Percentiles rank a stretch among this genome's conserved stretches.
Evolutionary conservation across 2,888 invertebrate genomes (phyloP).

Genomic region (Panzeria rudis): DNA sequence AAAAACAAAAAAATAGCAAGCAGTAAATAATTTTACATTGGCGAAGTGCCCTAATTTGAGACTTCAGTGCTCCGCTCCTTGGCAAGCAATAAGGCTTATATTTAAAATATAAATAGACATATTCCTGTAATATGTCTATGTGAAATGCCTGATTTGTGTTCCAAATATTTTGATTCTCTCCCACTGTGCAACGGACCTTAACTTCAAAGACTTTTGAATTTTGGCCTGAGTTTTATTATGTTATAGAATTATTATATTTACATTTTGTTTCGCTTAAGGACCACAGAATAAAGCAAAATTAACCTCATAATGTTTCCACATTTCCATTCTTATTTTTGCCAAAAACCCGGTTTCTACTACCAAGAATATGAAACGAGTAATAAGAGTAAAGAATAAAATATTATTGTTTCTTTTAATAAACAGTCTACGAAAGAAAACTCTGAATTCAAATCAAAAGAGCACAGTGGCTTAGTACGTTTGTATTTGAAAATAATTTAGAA

Average conservation of each 20-base stretch:
- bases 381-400: background rate
- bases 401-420: background rate
- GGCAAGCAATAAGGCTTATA: no score
- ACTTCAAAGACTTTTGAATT: background rate
- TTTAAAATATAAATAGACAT: no score
- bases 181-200: background rate
- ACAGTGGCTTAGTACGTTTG: slow-evolving; percentile 2
- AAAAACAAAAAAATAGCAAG: no score
- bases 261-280: background rate
- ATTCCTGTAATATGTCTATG: no score
- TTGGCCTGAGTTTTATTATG: background rate
- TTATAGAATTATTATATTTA: background rate
- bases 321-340: background rate
- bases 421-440: background rate
- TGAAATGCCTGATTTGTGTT: no score
- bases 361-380: background rate
- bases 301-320: background rate
- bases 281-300: background rate
- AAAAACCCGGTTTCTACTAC: background rate
- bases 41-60: no score
- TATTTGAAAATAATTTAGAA: background rate
- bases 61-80: no score
- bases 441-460: background rate
- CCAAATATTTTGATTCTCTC: no score
- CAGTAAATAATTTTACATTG: no score